phyloP scores from a whole-genome alignment of 2,797 vertebrate species.

The Orientallactaga sibirica region DNA sequence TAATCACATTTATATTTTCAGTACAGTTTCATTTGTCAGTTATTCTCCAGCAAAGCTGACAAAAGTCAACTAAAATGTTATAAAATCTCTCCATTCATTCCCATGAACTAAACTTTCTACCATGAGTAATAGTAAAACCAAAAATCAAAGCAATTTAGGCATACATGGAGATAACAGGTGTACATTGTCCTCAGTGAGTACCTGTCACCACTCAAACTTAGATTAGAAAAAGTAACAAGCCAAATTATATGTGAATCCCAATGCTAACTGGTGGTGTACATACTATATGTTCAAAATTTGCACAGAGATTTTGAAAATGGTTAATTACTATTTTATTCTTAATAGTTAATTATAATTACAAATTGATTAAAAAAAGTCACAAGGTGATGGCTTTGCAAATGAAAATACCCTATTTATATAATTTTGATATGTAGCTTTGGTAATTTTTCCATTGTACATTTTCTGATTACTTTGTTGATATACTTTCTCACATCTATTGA shows the following conservation, averaged over 20 bases:
- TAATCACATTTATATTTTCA: neutral
- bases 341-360: neutral
- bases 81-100: neutral
- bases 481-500: neutral
- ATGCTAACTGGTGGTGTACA: too few relatives aligned
- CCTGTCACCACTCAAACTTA: neutral
- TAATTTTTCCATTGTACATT: neutral
- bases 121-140: too few relatives aligned
- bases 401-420: neutral
- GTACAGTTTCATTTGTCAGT: neutral
- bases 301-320: neutral
- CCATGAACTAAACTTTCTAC: too few relatives aligned
- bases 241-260: neutral
- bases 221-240: neutral
- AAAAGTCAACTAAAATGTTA: neutral
- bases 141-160: too few relatives aligned
- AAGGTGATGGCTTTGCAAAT: neutral
- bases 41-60: neutral
- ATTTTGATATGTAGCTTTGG: neutral
- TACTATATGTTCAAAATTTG: neutral
- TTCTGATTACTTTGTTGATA: neutral
- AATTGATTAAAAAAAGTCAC: neutral
- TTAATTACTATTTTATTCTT: neutral
- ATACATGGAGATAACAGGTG: neutral
- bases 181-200: neutral